These are phyloP conservation scores for Macrosteles quadrilineatus DNA, from an alignment of 1,140 invertebrate species.

Conservation along the genomic window DNA sequence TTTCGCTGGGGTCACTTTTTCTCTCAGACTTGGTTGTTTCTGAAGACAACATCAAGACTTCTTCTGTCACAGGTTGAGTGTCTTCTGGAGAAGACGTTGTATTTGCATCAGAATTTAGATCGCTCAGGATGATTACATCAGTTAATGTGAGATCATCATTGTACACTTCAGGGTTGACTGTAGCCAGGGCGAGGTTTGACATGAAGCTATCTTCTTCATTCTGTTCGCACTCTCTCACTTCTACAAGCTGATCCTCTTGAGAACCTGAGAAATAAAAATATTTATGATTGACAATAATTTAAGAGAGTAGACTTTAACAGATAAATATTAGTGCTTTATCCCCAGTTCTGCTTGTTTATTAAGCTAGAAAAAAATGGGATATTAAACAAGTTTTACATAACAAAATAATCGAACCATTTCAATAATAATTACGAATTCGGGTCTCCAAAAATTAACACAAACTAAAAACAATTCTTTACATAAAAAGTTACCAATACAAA, in stretches of 20 bases:
- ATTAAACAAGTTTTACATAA: no score
- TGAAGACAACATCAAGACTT: neutral
- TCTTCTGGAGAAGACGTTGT: neutral
- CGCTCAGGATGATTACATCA: slow-evolving; percentile 39
- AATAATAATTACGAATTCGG: no score
- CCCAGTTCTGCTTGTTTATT: no score
- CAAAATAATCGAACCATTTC: no score
- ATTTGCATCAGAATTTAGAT: slow-evolving; percentile 31
- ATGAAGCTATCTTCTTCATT: neutral
- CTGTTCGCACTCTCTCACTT: neutral
- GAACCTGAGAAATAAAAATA: neutral
- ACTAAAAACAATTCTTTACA: no score
- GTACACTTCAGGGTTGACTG: slow-evolving; percentile 8
- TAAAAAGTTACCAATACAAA: no score
- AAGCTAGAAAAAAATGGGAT: no score
- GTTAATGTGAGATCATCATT: slow-evolving; percentile 35
- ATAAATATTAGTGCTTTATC: no score
- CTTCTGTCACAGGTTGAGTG: neutral
- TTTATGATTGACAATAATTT: neutral
- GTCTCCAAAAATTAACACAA: no score
- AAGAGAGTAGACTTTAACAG: no score
- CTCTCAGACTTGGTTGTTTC: no score
- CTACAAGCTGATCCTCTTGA: neutral
- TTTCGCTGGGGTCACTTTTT: no score
- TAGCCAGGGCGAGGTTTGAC: neutral